A percentile compares a stretch with the other conserved stretches of the same genome.
Conservation (phyloP, 1,140 invertebrate species). For the Danaus melanippus region DNA sequence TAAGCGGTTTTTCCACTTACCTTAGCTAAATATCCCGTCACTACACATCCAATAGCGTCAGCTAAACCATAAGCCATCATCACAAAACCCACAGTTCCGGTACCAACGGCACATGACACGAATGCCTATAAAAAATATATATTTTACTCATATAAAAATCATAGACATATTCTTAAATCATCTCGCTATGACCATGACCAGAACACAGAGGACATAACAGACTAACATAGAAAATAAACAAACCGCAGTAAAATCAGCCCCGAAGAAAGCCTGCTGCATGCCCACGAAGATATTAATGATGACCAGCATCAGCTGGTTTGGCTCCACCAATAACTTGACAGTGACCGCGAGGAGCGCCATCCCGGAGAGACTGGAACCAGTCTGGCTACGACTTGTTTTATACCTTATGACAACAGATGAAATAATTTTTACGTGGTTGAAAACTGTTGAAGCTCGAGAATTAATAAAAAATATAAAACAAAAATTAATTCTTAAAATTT, state of each 20-base stretch:
- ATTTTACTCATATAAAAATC: background rate
- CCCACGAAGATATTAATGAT: slow-evolving; percentile 95
- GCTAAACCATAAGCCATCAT: slow-evolving; percentile 91
- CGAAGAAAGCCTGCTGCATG: slow-evolving; percentile 92
- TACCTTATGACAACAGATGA: slow-evolving; percentile 54
- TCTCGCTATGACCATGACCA: too few species aligned
- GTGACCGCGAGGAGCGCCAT: slow-evolving; percentile 78
- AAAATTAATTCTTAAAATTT: too few species aligned
- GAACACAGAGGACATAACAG: too few species aligned
- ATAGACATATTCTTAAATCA: too few species aligned
- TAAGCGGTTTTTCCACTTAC: slow-evolving; percentile 27
- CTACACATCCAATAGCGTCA: slow-evolving; percentile 85
- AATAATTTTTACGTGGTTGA: too few species aligned
- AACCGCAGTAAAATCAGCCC: slow-evolving; percentile 91
- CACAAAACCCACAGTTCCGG: slow-evolving; percentile 90
- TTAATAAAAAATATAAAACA: too few species aligned
- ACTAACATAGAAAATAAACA: too few species aligned
- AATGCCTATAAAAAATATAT: slow-evolving; percentile 78
- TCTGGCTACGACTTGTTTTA: slow-evolving; percentile 56
- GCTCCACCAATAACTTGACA: slow-evolving; percentile 82
- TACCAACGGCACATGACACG: slow-evolving; percentile 90
- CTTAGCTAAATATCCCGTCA: slow-evolving; percentile 86
- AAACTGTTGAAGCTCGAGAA: too few species aligned
- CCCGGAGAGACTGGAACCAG: slow-evolving; percentile 67
- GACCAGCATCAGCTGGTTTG: slow-evolving; percentile 87